Percentiles rank a stretch among this genome's conserved stretches.
phyloP scores from a whole-genome alignment of 2,888 invertebrate genomes.

The Cordilura impudica region DNA sequence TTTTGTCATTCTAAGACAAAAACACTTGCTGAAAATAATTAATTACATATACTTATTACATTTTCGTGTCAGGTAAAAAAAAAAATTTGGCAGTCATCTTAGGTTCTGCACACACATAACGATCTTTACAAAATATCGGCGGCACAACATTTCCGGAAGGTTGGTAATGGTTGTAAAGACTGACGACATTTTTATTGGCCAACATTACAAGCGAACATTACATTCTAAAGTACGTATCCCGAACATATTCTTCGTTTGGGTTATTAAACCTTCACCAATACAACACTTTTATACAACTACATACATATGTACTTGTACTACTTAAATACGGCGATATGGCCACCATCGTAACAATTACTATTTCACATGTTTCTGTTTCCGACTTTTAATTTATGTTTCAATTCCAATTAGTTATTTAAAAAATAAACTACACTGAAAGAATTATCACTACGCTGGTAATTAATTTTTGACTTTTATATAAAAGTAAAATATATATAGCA shows the following conservation, averaged over 20 bases:
- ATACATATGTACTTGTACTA: neutral
- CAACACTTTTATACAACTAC: neutral
- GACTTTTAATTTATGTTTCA: constrained; percentile 78
- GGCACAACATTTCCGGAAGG: neutral
- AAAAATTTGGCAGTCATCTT: no score
- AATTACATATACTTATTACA: no score
- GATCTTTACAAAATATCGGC: no score
- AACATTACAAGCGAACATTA: constrained; percentile 8
- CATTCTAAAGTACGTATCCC: neutral
- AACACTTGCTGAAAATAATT: no score
- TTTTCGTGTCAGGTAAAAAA: no score
- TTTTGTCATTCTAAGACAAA: no score
- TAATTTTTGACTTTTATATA: no score
- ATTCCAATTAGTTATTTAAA: constrained; percentile 75
- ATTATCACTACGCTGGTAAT: no score
- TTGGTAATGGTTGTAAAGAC: neutral
- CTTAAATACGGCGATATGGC: no score
- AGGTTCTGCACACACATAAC: no score
- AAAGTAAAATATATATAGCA: no score
- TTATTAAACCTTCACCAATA: constrained; percentile 33
- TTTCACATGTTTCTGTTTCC: constrained; percentile 68
- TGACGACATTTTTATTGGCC: constrained; percentile 7
- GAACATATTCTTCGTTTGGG: neutral
- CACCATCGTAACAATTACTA: constrained; percentile 13
- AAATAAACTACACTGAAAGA: constrained; percentile 61